Evolutionary conservation across 2,888 invertebrate species (phyloP).

Genomic region (Mimas tiliae): DNA sequence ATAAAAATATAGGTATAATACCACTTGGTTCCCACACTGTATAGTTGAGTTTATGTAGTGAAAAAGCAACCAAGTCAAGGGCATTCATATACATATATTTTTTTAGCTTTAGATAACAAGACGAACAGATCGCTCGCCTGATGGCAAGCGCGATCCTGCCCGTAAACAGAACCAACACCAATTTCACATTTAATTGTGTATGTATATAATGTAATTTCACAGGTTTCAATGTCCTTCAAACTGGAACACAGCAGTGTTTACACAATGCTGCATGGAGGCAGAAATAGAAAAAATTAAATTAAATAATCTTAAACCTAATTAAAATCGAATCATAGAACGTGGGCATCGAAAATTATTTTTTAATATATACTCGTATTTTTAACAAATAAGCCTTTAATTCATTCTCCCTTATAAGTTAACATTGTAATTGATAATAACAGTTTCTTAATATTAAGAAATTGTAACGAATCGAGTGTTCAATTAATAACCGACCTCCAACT

Average conservation of each 20-base stretch:
- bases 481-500: conserved; percentile 58
- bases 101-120: too few species aligned
- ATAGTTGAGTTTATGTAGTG: neutral
- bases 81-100: too few species aligned
- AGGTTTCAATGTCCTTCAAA: too few species aligned
- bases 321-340: neutral
- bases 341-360: neutral
- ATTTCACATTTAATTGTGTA: too few species aligned
- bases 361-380: neutral
- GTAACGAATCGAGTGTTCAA: conserved; percentile 54
- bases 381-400: neutral
- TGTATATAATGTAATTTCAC: too few species aligned
- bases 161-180: too few species aligned
- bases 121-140: too few species aligned
- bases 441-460: conserved; percentile 57
- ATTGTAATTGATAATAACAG: conserved; percentile 27
- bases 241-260: too few species aligned
- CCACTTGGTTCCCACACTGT: neutral
- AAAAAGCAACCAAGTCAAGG: conserved; percentile 3
- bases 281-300: neutral
- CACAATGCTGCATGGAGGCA: neutral
- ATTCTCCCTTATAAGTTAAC: conserved; percentile 13
- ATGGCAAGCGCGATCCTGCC: too few species aligned
- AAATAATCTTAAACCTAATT: neutral
- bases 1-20: neutral